Evolutionary conservation across 2,888 invertebrate genomes (phyloP), one percentile per base, ranked within the genome.

Genomic region (Coelogynopora nodosa): DNA sequence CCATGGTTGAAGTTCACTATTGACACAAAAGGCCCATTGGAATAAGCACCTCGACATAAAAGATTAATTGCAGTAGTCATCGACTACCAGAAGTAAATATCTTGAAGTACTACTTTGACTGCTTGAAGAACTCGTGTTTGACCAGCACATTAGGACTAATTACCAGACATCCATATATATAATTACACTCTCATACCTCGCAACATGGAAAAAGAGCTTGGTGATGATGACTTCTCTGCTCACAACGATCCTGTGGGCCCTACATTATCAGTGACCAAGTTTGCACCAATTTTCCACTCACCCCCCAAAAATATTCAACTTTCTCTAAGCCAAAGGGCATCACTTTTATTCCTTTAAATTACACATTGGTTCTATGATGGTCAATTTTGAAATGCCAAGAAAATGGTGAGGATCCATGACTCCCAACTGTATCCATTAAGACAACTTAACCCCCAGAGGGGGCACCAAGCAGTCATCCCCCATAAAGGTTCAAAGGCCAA

Each of bases 1-100:
- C 84, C 84, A 13, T 84, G 85, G 85, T 85, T 82, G 0, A 85
- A 85, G 29, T n/a, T 85, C 23, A 82, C 81, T 0, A 85, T 85
- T 2, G 85, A 85, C 29, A 85, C 83, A n/a, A 74, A 5, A 26
- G 67, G 85, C 5, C 49, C 49, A 18, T 49, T 49, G 5, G 49
- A 5, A 10, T 49, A 18, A 10, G 49, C 49, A 5, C 49, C 49
- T 10, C 49, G 18, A 10, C 49, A 49, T 18, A 5, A 49, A 10
- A 5, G 49, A 49, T 49, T 49, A 10, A 18, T 18, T 18, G 18
- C 49, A 49, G 49, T 49, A 5, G 49, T 49, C 5, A 49, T 49
- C 49, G 49, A 49, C 49, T 49, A 49, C 5, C 18, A 18, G 18
- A 5, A 49, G 5, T 18, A 49, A 5, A 5, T 49, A 5, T 18